Evolutionary conservation across 1,140 invertebrate genomes (phyloP).

Genomic region (Pachyrhynchus sulphureomaculatus): DNA sequence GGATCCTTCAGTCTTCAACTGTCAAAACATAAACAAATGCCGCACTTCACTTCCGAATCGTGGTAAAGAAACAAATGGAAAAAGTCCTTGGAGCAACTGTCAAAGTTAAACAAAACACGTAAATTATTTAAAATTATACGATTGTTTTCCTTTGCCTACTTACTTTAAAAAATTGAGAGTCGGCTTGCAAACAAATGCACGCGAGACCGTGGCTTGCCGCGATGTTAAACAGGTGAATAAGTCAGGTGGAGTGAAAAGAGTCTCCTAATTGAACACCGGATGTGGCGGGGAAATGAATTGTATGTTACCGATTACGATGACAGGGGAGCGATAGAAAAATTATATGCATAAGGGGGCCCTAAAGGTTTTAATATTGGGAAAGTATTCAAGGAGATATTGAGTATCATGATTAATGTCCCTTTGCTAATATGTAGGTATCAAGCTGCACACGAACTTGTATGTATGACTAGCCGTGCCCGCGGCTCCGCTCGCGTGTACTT

Average conservation of each 20-base stretch:
- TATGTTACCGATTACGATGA: conserved; percentile 7
- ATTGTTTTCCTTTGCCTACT: too few relatives aligned
- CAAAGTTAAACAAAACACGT: too few relatives aligned
- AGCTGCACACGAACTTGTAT: too few relatives aligned
- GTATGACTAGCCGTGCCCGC: too few relatives aligned
- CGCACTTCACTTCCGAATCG: not conserved
- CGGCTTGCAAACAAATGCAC: conserved; percentile 3
- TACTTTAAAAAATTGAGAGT: too few relatives aligned
- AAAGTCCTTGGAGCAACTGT: too few relatives aligned
- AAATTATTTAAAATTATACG: too few relatives aligned
- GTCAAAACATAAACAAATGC: conserved; percentile 4
- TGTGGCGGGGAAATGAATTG: conserved; percentile 36
- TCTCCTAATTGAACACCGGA: conserved; percentile 29
- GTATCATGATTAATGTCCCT: too few relatives aligned
- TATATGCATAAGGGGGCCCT: not conserved
- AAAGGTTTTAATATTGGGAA: not conserved
- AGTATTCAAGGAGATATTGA: too few relatives aligned
- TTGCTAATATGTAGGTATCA: too few relatives aligned
- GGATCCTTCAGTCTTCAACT: not conserved
- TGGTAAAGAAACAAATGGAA: too few relatives aligned
- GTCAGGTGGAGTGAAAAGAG: conserved; percentile 36
- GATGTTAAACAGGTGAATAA: conserved; percentile 37
- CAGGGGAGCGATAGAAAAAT: not conserved
- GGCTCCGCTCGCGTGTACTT: too few relatives aligned
- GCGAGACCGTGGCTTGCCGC: conserved; percentile 8